phyloP scores from a whole-genome alignment of 2,797 vertebrate species.

The Anisognathus igniventris region DNA sequence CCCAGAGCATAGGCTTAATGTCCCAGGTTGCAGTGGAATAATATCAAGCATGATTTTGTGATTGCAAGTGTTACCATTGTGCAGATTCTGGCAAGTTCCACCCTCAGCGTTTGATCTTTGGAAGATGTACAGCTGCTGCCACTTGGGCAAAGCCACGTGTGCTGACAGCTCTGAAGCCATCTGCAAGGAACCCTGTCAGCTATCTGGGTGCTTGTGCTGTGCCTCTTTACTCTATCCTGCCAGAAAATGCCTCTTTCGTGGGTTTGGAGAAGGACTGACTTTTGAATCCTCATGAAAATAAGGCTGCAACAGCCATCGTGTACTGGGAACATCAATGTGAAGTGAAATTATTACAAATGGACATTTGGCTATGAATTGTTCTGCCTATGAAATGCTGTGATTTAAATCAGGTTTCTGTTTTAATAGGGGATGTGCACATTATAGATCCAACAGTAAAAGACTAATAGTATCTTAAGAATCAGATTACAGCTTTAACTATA shows the following conservation, averaged over 20 bases:
- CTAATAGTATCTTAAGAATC: neutral
- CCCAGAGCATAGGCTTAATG: neutral
- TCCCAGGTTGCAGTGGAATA: neutral
- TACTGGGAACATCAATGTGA: neutral
- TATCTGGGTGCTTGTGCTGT: neutral
- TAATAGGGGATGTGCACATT: neutral
- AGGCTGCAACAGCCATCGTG: neutral
- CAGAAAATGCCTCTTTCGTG: neutral
- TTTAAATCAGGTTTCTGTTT: neutral
- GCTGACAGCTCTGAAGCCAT: neutral
- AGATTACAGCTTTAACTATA: neutral
- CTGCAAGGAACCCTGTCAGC: neutral
- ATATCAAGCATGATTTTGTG: neutral
- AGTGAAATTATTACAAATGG: neutral
- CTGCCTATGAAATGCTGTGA: neutral
- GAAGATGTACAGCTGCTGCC: neutral
- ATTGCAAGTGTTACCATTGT: rapidly evolving
- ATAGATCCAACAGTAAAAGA: neutral
- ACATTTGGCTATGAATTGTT: neutral
- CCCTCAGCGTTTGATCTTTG: neutral
- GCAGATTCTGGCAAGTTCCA: neutral
- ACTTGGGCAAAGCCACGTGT: rapidly evolving
- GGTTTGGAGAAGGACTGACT: neutral
- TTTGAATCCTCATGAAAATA: neutral
- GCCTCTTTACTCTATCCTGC: neutral